Evolutionary conservation across 2,797 vertebrate species (phyloP).

Genomic region (Remorina albescens): DNA sequence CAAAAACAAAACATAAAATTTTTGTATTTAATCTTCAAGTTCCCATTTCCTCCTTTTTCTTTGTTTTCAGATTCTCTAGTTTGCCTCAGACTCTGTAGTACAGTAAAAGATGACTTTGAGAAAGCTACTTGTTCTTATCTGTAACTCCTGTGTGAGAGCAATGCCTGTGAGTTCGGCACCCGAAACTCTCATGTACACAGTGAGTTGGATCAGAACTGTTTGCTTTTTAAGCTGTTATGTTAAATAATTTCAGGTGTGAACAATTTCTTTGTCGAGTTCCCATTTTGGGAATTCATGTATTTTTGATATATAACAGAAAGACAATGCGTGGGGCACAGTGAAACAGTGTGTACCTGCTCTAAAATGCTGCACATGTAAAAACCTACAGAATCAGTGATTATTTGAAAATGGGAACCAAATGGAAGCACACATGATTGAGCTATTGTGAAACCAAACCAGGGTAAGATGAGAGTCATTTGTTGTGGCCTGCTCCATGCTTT

Average conservation of each 20-base stretch:
- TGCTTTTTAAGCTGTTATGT: too few species aligned
- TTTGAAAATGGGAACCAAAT: background rate
- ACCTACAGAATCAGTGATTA: background rate
- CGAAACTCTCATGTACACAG: too few species aligned
- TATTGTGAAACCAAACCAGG: background rate
- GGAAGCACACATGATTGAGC: background rate
- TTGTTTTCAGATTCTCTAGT: too few species aligned
- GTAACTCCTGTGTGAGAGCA: too few species aligned
- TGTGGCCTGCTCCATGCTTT: background rate
- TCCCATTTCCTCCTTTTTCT: too few species aligned
- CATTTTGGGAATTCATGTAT: background rate
- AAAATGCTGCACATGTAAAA: background rate
- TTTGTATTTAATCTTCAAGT: too few species aligned
- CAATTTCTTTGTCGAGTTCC: background rate
- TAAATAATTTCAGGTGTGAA: background rate
- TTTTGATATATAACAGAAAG: slow-evolving; percentile 7
- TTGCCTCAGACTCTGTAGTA: too few species aligned
- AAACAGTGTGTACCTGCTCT: background rate
- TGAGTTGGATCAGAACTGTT: too few species aligned
- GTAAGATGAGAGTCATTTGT: background rate
- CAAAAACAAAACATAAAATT: too few species aligned
- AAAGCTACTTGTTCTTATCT: too few species aligned
- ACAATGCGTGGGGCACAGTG: background rate
- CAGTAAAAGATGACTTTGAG: too few species aligned
- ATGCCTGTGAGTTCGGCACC: too few species aligned